Evolutionary conservation across 2,797 vertebrate species (phyloP).

Genomic region (Malurus leucopterus): DNA sequence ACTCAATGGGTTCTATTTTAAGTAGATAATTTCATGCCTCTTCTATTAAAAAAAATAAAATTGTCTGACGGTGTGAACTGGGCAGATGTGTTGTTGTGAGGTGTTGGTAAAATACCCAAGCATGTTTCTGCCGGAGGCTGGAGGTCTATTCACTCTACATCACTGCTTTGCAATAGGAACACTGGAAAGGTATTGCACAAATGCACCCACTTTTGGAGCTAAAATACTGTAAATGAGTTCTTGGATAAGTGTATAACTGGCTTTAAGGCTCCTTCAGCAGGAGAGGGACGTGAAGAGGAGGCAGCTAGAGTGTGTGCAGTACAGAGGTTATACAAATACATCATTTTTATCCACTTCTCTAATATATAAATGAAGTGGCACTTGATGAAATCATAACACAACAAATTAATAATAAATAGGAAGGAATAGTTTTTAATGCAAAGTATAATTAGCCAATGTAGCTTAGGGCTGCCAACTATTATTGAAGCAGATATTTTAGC

Average conservation of each 20-base stretch:
- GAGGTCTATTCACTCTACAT: background rate
- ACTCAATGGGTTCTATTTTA: background rate
- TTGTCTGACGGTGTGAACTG: background rate
- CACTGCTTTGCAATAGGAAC: background rate
- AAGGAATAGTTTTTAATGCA: constrained; percentile 32
- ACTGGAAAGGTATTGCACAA: background rate
- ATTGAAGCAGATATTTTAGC: constrained; percentile 23
- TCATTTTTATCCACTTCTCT: background rate
- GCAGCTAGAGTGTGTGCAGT: background rate
- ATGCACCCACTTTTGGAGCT: background rate
- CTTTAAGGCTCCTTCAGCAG: background rate
- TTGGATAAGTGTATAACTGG: background rate
- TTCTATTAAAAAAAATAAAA: background rate
- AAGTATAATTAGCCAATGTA: constrained; percentile 37
- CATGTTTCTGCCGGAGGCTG: background rate
- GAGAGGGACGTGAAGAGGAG: background rate
- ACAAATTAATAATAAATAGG: constrained; percentile 52
- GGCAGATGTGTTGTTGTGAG: background rate
- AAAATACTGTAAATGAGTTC: background rate
- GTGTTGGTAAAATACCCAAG: background rate
- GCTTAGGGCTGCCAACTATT: constrained; percentile 19
- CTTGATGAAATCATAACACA: constrained; percentile 25
- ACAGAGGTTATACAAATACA: background rate
- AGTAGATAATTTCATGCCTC: background rate
- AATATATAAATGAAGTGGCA: background rate